Base-by-base conservation (phyloP, 2,797 vertebrate genomes). In the Hydrophis major region DNA sequence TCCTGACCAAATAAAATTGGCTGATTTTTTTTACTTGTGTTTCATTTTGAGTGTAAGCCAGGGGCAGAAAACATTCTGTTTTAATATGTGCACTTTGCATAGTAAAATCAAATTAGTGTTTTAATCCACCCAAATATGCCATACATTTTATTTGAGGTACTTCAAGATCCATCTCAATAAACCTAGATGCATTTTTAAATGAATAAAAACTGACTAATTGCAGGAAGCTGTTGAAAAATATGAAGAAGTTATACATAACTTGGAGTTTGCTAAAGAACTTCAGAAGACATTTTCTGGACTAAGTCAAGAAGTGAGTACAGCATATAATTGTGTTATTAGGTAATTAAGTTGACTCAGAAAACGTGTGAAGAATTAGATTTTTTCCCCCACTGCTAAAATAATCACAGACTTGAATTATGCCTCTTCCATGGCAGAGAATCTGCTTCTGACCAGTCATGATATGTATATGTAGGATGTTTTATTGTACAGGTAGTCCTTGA, bases 161-260 rank as follows among this genome's bases (percentile, higher is more conserved):
- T 25, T 25, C 74, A 83, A 47, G 42, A 83, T 4, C 10, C 20
- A 83, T 83, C 42, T 47, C 37, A 25, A 4, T 83, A 66, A 42
- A 22, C 6, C 56, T 88, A 60, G 66, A 14, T 56, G 27, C 27
- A n/a, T n/a, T 61, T n/a, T n/a, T 92, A 78, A 57, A 88, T 92
- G 42, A 89, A 47, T 16, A 42, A 53, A 55, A 88, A 63, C 7
- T 94, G 0, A 92, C 92, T 50, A 3, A 95, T 96, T 96, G 13
- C 94, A 99, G 99, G 98, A 98, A 42, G 99, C 99, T 63, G 99
- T 99, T 92, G 98, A 98, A 88, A 99, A 99, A 95, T 99, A 99
- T 0, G 98, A 99, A 42, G 99, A 99, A 97, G 98, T 99, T 92
- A 69, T 99, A 50, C 99, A 99, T 94, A 98, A 99, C 94, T 97